phyloP scores from a whole-genome alignment of 2,113 vertebrate genomes.

The Zosterops japonicus region DNA sequence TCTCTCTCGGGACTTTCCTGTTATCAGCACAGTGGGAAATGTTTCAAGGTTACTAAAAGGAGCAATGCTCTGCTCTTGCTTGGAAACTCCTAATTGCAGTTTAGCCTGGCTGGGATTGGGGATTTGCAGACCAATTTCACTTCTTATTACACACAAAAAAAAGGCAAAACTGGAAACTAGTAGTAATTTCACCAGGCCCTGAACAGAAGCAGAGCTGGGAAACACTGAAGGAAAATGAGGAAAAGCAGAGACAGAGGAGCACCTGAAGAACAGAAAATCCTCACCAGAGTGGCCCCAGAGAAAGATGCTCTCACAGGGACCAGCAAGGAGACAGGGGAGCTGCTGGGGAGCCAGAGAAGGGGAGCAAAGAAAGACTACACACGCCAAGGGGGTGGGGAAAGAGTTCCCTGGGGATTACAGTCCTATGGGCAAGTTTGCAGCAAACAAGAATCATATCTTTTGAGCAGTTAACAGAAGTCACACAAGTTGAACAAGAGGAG shows the following conservation, averaged over 20 bases:
- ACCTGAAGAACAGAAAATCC: background rate
- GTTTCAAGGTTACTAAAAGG: constrained; percentile 19
- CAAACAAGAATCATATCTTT: background rate
- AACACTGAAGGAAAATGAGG: background rate
- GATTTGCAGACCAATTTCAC: background rate
- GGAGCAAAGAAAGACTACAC: background rate
- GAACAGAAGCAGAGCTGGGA: background rate
- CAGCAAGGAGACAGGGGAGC: background rate
- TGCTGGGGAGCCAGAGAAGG: background rate
- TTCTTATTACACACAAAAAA: background rate
- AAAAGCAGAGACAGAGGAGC: background rate
- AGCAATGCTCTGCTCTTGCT: background rate
- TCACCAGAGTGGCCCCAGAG: background rate
- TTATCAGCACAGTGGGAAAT: background rate
- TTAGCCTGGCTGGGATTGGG: background rate
- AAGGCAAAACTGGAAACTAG: background rate
- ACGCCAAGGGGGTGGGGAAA: background rate
- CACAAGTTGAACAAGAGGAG: background rate
- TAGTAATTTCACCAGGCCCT: background rate
- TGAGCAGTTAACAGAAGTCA: background rate
- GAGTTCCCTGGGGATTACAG: background rate
- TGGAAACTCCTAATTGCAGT: background rate
- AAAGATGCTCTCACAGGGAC: background rate
- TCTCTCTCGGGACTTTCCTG: background rate
- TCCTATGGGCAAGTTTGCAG: background rate